A percentile compares a stretch with the other conserved stretches of the same genome.
Conservation (phyloP, 2,888 invertebrate species). For the Pelosia muscerda region DNA sequence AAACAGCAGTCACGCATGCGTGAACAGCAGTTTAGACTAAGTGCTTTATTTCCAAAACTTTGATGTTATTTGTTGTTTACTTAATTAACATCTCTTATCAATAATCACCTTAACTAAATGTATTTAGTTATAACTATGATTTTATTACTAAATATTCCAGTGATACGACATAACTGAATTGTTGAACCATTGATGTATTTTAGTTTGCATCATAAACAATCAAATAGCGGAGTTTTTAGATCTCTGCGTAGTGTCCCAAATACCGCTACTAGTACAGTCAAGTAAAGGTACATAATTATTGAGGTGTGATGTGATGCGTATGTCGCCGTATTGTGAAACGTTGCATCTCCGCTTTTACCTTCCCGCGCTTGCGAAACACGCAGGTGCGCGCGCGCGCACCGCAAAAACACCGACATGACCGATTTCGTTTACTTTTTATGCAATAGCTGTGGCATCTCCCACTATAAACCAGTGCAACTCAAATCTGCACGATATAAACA, state of each 20-base stretch:
- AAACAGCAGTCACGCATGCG: slow-evolving; percentile 86
- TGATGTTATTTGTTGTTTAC: slow-evolving; percentile 29
- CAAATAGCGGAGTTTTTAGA: not conserved
- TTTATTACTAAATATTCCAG: not conserved
- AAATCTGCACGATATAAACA: not conserved
- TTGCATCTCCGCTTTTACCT: slow-evolving; percentile 85
- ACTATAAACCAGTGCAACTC: slow-evolving; percentile 40
- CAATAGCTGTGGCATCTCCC: slow-evolving; percentile 69
- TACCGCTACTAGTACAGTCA: not conserved
- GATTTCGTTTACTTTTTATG: slow-evolving; percentile 85
- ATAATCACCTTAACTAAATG: not conserved
- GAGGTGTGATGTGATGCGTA: slow-evolving; percentile 59
- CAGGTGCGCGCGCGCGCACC: slow-evolving; percentile 86
- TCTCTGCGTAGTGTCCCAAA: not conserved
- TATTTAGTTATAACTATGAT: not conserved
- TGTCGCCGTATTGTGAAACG: slow-evolving; percentile 81
- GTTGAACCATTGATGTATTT: not conserved
- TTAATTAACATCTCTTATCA: not conserved
- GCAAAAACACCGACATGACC: slow-evolving; percentile 81
- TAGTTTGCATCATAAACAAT: not conserved
- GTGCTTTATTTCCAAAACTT: slow-evolving; percentile 63
- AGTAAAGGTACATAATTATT: slow-evolving; percentile 21
- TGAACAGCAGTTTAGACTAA: slow-evolving; percentile 74
- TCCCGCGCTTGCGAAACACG: slow-evolving; percentile 86
- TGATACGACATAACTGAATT: not conserved